Base-by-base conservation (phyloP, 2,888 invertebrate species). In the Drosophila mayaguana region DNA sequence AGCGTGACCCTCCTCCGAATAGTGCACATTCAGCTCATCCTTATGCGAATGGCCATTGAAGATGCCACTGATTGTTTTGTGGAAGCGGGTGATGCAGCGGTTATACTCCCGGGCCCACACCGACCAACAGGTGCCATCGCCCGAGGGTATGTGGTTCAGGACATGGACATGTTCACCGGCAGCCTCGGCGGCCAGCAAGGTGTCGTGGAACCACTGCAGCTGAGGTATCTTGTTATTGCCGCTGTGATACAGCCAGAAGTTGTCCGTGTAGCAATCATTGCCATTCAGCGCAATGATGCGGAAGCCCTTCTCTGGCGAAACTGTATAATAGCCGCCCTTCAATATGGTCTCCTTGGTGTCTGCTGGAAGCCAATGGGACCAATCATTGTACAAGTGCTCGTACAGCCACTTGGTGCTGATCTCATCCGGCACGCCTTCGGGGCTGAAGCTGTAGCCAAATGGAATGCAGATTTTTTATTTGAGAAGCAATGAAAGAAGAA, bases 1-100 rank as follows among this genome's bases (percentile, higher is more conserved):
- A 0, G 97, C 89, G 55, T 90, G 68, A 3, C 84, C 89, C 18
- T 83, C 94, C 0, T 73, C 67, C 1, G 91, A 85, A 90, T 96
- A 97, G 91, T 95, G 96, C 55, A 97, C 93, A 79, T 94, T 94
- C 78, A 96, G 94, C 89, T 96, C 95, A 83, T 97, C 97, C 2
- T 94, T 94, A 89, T 97, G 97, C 0, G 96, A 95, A 90, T 97
- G 97, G 0, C 97, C 97, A 88, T 96, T 96, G 92, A 97, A 97
- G 90, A 97, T 96, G 0, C 95, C 97, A 1, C 94, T 94, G 50
- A 98, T 96, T 6, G 95, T 97, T 51, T 94, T 94, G 11, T 96
- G 94, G 92, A 96, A 98, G 91, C 97, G 94, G 81, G 95, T 94
- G 57, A 96, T 92, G 70, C 96, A 94, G 77, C 94, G 94, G 62